Percentiles rank a stretch among this genome's conserved stretches.
Conservation (phyloP, 2,113 vertebrate species). For the Mobula hypostoma region DNA sequence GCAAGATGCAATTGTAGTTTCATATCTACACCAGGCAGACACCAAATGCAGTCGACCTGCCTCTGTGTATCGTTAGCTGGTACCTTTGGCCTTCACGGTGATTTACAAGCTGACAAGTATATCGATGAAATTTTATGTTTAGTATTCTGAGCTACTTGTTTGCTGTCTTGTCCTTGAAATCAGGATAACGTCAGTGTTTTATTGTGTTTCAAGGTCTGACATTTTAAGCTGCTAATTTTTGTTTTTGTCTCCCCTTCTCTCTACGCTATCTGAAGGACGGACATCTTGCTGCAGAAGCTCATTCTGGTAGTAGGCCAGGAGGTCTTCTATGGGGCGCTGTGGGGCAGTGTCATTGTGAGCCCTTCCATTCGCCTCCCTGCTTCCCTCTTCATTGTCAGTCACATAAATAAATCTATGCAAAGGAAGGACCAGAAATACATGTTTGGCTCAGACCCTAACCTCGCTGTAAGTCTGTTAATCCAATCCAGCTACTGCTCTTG, state of each 20-base stretch:
- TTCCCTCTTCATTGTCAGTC: constrained; percentile 79
- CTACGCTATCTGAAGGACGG: constrained; percentile 56
- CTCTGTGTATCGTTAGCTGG: neutral
- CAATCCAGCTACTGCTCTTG: neutral
- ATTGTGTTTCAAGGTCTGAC: neutral
- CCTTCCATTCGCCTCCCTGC: constrained; percentile 77
- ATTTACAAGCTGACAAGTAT: neutral
- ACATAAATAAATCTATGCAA: constrained; percentile 67
- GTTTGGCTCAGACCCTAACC: constrained; percentile 71
- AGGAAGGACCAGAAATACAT: constrained; percentile 71
- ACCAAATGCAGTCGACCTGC: too few species aligned
- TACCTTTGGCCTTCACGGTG: too few species aligned
- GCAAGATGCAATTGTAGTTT: neutral
- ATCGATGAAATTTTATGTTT: neutral
- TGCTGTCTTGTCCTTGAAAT: neutral
- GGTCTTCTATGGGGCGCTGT: constrained; percentile 78
- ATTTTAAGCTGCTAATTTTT: neutral
- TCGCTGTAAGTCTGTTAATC: constrained; percentile 65
- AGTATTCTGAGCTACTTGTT: neutral
- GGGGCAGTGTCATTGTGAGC: constrained; percentile 77
- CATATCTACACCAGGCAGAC: neutral
- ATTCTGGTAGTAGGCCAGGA: constrained; percentile 76
- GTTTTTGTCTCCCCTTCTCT: neutral
- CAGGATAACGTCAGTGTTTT: neutral
- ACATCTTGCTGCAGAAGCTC: constrained; percentile 73